phyloP scores from a whole-genome alignment of 2,888 invertebrate species.

The Julus scanicus region DNA sequence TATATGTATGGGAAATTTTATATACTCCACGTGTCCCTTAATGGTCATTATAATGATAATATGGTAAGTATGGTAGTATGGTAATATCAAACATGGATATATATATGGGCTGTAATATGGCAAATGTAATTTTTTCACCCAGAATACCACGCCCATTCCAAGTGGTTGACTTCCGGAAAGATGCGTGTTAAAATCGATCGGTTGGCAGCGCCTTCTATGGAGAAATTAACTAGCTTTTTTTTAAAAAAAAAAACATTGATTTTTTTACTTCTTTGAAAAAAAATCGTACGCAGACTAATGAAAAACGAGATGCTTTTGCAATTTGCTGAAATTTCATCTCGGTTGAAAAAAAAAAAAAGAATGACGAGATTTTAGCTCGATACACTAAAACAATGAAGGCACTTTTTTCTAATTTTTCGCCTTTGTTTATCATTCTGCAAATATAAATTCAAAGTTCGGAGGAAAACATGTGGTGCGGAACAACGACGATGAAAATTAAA shows the following conservation, averaged over 20 bases:
- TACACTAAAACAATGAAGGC: neutral
- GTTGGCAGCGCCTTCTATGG: neutral
- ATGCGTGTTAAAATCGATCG: neutral
- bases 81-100: no score
- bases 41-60: no score
- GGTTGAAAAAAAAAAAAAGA: neutral
- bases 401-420: neutral
- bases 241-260: neutral
- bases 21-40: no score
- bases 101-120: no score
- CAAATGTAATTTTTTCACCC: no score
- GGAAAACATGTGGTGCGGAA: neutral
- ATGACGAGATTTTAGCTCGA: neutral
- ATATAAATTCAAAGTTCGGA: neutral
- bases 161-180: neutral
- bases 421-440: conserved; percentile 3
- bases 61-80: no score
- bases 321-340: neutral
- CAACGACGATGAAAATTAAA: neutral
- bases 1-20: no score
- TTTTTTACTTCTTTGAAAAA: neutral
- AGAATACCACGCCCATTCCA: neutral
- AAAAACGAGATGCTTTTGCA: neutral
- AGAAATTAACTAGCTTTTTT: neutral
- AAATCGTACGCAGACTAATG: neutral